A percentile compares a stretch with the other conserved stretches of the same genome.
Conservation (phyloP, 2,888 invertebrate species). For the Hofmannophila pseudospretella region DNA sequence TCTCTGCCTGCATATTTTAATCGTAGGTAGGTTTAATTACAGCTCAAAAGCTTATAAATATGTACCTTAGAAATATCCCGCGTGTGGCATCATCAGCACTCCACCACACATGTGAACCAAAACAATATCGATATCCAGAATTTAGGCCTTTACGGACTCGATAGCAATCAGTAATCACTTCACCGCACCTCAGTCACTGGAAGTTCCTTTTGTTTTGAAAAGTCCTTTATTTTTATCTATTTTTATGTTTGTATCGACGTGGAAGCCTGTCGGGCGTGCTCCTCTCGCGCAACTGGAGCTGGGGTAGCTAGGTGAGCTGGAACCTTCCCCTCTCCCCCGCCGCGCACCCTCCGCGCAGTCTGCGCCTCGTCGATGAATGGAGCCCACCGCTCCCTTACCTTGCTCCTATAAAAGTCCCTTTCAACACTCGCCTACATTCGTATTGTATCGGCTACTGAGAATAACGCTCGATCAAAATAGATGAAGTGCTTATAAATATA, state of each 20-base stretch:
- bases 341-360: constrained; percentile 52
- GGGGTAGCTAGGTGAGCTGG: constrained; percentile 57
- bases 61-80: not conserved
- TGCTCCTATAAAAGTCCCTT: constrained; percentile 45
- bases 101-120: constrained; percentile 6
- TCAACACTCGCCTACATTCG: constrained; percentile 49
- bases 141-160: not conserved
- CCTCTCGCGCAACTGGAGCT: constrained; percentile 31
- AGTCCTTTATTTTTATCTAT: not conserved
- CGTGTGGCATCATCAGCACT: constrained; percentile 3
- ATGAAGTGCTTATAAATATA: constrained; percentile 47
- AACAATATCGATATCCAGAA: not conserved
- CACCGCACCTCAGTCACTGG: constrained; percentile 5
- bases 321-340: constrained; percentile 27
- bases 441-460: constrained; percentile 53
- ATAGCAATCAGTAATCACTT: not conserved
- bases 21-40: too few relatives aligned
- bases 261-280: constrained; percentile 22
- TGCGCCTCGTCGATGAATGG: constrained; percentile 69
- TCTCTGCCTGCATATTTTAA: too few relatives aligned
- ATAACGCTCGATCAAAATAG: constrained; percentile 64
- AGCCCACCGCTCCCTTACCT: constrained; percentile 42
- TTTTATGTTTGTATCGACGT: constrained; percentile 1
- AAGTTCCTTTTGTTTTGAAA: not conserved
- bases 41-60: too few relatives aligned